Evolutionary conservation across 92 coral and sea anemone genomes (phyloP).

Genomic region (Muricea muricata): DNA sequence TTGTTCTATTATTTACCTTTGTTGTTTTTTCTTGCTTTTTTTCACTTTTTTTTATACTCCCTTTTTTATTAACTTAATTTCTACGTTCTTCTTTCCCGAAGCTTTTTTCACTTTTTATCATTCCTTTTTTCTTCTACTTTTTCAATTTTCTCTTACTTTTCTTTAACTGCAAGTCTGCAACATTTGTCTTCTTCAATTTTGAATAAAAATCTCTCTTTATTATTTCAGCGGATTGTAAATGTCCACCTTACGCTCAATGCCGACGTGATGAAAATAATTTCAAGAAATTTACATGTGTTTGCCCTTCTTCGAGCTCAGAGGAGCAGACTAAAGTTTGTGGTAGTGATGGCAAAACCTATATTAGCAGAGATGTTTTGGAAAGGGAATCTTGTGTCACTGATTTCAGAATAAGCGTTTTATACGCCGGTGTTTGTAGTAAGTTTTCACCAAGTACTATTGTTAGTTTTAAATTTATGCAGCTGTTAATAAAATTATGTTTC

Average conservation of each 20-base stretch:
- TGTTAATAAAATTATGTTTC: no score
- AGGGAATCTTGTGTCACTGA: constrained; percentile 78
- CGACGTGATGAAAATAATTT: constrained; percentile 8
- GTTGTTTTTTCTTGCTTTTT: no score
- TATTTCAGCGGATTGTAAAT: constrained; percentile 18
- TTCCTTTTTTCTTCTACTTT: no score
- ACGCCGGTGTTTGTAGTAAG: constrained; percentile 22
- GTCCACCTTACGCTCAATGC: constrained; percentile 38
- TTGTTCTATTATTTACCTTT: no score
- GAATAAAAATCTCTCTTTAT: not conserved
- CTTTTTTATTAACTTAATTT: no score
- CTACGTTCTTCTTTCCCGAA: no score
- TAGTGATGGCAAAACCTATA: constrained; percentile 87
- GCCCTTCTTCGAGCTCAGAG: constrained; percentile 1
- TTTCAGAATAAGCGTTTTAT: constrained; percentile 46
- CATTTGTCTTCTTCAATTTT: no score
- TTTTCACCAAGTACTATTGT: no score
- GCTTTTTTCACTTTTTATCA: no score
- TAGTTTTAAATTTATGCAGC: no score
- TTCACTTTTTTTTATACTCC: no score
- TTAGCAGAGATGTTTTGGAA: constrained; percentile 72
- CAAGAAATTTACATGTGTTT: constrained; percentile 34
- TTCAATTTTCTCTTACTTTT: no score
- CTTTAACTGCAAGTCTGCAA: constrained; percentile 66
- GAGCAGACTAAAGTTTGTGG: constrained; percentile 72